Conservation (phyloP, 2,113 vertebrate species). For the Pluvialis apricaria region DNA sequence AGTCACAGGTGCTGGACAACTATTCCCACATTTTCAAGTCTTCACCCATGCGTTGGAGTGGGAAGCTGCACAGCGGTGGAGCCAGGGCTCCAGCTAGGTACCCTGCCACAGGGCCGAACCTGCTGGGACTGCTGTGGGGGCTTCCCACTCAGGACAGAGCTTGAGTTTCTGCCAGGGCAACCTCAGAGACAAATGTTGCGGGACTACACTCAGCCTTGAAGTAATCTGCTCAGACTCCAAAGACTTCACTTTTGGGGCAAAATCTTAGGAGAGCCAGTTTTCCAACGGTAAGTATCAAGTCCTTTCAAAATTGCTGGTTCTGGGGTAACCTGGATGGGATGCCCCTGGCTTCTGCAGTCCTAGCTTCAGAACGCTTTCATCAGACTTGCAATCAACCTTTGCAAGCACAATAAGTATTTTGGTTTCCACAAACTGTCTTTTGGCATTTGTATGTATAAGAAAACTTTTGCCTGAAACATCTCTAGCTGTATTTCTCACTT, state of each 20-base stretch:
- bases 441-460: not conserved
- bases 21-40: not conserved
- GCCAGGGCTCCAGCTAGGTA: not conserved
- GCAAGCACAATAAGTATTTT: not conserved
- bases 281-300: not conserved
- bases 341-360: not conserved
- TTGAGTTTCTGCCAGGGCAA: not conserved
- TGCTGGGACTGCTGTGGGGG: accelerated
- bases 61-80: not conserved
- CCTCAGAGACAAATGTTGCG: not conserved
- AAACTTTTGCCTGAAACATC: not conserved
- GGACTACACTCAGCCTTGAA: not conserved
- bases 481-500: not conserved
- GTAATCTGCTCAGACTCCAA: not conserved
- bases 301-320: not conserved
- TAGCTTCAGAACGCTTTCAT: not conserved
- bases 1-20: not conserved
- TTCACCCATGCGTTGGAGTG: not conserved
- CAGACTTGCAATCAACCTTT: not conserved
- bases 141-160: not conserved
- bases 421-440: not conserved
- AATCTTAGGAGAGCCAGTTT: not conserved
- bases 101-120: accelerated
- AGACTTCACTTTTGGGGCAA: not conserved
- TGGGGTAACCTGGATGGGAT: not conserved